Base-by-base conservation (phyloP, 2,113 vertebrate species). In the Peromyscus polionotus region DNA sequence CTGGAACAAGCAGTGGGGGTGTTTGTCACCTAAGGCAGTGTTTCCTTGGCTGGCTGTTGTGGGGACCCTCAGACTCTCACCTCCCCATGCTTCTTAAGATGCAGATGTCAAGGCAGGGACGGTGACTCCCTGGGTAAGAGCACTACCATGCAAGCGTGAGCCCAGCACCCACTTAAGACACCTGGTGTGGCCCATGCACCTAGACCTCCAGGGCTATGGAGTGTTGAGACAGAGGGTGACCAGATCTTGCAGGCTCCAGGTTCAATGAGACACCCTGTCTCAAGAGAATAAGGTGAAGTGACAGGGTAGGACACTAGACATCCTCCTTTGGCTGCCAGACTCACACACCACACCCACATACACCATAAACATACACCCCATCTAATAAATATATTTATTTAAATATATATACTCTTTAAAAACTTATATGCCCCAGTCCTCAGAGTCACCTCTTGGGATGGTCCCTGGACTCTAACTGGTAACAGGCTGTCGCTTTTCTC, bases 401-500 rank as follows among this genome's bases (percentile, higher is more conserved):
- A n/a, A n/a, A n/a, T n/a, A n/a, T n/a, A n/a, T 17, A 16, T 48
- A 51, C 10, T 51, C 48, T 36, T 1, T 2, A 33, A 54, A 59
- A 22, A 63, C 61, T 24, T 6, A 84, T 12, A 84, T 5, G 48
- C 20, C 48, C 77, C 77, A 65, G 84, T 86, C 83, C 39, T 48
- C n/a, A 67, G 86, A 91, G 85, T 93, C 24, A 67, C 77, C 54
- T 63, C 39, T 36, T 26, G 26, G 36, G 42, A 61, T 63, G 61
- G 73, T 76, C 39, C 54, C 33, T 11, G 45, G 73, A 54, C 57
- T 94, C 57, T n/a, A 61, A 33, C 24, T 20, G 68, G 84, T 63
- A 93, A 72, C 19, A 80, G n/a, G 85, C 94, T 89, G 31, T 63
- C 68, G 33, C 45, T 63, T 91, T 81, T 87, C 70, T 88, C 65